phyloP scores from a whole-genome alignment of 2,888 invertebrate species.

The Stenodema calcarata region DNA sequence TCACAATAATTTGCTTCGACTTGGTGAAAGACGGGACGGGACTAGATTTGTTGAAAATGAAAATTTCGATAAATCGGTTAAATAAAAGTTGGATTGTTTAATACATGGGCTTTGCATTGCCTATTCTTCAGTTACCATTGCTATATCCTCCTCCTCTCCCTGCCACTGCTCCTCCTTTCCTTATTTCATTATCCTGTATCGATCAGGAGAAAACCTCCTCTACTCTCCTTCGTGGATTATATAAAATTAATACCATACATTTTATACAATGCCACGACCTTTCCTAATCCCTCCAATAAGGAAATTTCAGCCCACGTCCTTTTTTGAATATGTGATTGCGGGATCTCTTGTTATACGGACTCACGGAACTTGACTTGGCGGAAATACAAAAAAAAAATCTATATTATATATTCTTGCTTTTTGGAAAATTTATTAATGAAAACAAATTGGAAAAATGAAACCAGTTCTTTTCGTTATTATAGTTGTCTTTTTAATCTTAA shows the following conservation, averaged over 20 bases:
- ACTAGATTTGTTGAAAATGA: background rate
- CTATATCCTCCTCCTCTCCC: background rate
- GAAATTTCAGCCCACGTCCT: background rate
- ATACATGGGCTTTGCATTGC: background rate
- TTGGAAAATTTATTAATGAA: background rate
- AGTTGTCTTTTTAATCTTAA: background rate
- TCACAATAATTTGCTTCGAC: background rate
- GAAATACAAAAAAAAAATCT: background rate
- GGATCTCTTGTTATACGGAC: slow-evolving; percentile 25
- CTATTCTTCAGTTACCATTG: slow-evolving; percentile 30
- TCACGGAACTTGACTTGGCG: slow-evolving; percentile 28
- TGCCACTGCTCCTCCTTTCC: background rate
- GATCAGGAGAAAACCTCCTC: background rate
- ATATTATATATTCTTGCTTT: background rate
- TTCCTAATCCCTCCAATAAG: background rate
- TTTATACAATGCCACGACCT: background rate
- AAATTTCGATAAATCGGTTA: background rate
- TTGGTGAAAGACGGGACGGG: background rate
- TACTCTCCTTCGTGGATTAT: background rate
- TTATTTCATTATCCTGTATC: slow-evolving; percentile 11
- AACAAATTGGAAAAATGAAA: background rate
- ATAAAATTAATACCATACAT: background rate
- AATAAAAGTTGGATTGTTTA: background rate
- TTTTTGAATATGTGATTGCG: slow-evolving; percentile 6
- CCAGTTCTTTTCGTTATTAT: background rate